Conservation (phyloP, 2,113 vertebrate genomes). For the Gallinago media region DNA sequence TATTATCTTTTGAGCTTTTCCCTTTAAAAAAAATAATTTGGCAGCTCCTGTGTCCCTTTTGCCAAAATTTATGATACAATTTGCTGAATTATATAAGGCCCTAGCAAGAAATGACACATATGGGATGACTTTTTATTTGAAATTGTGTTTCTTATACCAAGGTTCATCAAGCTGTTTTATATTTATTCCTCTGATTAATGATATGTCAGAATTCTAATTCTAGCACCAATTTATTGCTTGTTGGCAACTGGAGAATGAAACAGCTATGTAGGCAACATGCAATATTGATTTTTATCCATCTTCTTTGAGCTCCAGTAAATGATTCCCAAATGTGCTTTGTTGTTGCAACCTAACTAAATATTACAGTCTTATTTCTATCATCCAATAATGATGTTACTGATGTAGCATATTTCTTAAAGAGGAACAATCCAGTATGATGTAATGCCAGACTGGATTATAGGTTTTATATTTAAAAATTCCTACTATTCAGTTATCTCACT, state of each 20-base stretch:
- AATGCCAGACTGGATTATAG: slow-evolving; percentile 56
- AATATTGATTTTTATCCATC: slow-evolving; percentile 79
- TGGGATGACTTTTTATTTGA: slow-evolving; percentile 72
- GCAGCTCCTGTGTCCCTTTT: slow-evolving; percentile 35
- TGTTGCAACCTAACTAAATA: slow-evolving; percentile 74
- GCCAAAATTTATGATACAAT: slow-evolving; percentile 66
- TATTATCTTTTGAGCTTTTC: slow-evolving; percentile 43
- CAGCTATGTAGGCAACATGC: slow-evolving; percentile 66
- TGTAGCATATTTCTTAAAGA: slow-evolving; percentile 61
- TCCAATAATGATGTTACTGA: slow-evolving; percentile 63
- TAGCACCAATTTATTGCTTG: slow-evolving; percentile 74
- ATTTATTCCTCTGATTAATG: slow-evolving; percentile 82
- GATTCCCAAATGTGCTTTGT: slow-evolving; percentile 73
- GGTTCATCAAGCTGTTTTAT: slow-evolving; percentile 79
- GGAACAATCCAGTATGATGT: slow-evolving; percentile 4
- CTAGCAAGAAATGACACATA: slow-evolving; percentile 67
- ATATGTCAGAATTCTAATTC: slow-evolving; percentile 80
- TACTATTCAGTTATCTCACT: slow-evolving; percentile 18
- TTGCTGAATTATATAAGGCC: slow-evolving; percentile 70
- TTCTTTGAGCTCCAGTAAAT: slow-evolving; percentile 74
- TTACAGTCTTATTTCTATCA: slow-evolving; percentile 63
- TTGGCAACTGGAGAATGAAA: slow-evolving; percentile 74
- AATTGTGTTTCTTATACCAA: slow-evolving; percentile 73
- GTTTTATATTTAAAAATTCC: slow-evolving; percentile 35
- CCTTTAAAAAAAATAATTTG: slow-evolving; percentile 47